A percentile compares a stretch with the other conserved stretches of the same genome.
Conservation (phyloP, 2,888 invertebrate genomes). For the Heterodera filipjevi region DNA sequence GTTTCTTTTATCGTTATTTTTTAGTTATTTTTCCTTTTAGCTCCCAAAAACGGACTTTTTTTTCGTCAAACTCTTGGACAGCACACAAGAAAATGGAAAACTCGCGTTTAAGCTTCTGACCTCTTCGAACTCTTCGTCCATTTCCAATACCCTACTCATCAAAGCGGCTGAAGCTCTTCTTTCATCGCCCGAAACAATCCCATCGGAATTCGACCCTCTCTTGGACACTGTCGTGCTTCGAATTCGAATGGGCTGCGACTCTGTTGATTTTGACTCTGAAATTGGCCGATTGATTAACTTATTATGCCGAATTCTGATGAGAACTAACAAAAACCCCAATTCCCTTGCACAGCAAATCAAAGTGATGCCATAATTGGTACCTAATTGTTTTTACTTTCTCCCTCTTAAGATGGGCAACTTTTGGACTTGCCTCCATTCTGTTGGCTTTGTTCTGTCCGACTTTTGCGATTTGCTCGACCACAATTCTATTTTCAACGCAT, state of each 20-base stretch:
- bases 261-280: neutral
- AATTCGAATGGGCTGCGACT: neutral
- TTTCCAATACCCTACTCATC: neutral
- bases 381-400: neutral
- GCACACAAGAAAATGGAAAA: neutral
- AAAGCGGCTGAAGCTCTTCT: neutral
- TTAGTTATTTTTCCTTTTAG: neutral
- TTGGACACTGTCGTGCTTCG: neutral
- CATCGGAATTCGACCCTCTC: neutral
- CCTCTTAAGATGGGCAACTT: neutral
- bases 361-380: neutral
- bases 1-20: neutral
- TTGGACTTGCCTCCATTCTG: neutral
- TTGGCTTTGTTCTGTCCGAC: neutral
- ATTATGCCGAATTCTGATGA: conserved; percentile 4
- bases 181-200: neutral
- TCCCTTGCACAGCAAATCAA: neutral
- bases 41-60: neutral
- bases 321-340: too few species aligned
- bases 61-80: neutral
- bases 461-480: neutral
- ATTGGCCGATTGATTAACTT: neutral
- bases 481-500: neutral
- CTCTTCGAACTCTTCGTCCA: neutral
- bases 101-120: neutral